Evolutionary conservation across 1,140 invertebrate species (phyloP), one percentile per base, ranked within the genome.

Genomic region (Asbolus verrucosus): DNA sequence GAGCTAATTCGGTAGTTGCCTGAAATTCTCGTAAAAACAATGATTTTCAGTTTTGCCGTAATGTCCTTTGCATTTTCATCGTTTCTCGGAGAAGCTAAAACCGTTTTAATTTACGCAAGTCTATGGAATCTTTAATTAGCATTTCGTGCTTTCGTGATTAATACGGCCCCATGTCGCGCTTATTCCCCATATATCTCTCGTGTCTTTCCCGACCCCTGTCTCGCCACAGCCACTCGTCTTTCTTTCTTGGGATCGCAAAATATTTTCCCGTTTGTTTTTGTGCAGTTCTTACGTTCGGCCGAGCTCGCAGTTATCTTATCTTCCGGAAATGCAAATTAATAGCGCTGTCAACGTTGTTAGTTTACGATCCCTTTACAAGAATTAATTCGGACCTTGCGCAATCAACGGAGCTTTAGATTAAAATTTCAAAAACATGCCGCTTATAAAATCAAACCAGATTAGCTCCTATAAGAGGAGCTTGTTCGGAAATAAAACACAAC

Each of bases 71-170:
- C 19, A 46, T 46, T 46, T 46, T 46, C 41, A 19, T 46, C 41
- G 41, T 16, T 46, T 16, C 9, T n/a, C n/a, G n/a, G 9, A 3
- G 15, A 27, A 1, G 18, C 19, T 50, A 54, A 27, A 14, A 54
- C 46, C 46, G 46, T 27, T 54, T 27, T 27, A 54, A 54, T 54
- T 54, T 54, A 54, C 46, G 46, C 46, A 54, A 54, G 14, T 54
- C 59, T 36, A 62, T 39, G 59, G 59, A 73, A 43, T 73, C 72
- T 73, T 73, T 73, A 73, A 73, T 73, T 73, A 73, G 72, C 50
- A 67, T 39, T 70, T 70, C 71, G 62, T 61, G 69, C 61, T 70
- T 63, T 62, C 68, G 72, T 73, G 72, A 73, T 73, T 73, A 73
- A 73, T 73, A 70, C 54, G 59, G 59, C 38, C 69, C 72, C 67